A percentile compares a stretch with the other conserved stretches of the same genome.
phyloP scores from a whole-genome alignment of 1,140 invertebrate genomes.

The Meloidogyne hapla region DNA sequence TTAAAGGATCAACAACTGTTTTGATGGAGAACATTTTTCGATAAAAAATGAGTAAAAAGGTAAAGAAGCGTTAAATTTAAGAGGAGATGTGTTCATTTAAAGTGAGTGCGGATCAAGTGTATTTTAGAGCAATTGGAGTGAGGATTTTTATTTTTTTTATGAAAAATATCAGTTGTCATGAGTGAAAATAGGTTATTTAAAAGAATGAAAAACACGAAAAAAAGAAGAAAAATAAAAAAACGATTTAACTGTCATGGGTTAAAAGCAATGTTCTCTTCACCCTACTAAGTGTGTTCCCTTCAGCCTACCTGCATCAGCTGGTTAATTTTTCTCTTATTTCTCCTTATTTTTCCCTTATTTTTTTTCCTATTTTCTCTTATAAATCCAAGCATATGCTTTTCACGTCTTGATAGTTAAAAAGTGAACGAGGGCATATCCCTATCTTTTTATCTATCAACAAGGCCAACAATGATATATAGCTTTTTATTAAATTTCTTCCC shows the following conservation, averaged over 20 bases:
- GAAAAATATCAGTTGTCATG: neutral
- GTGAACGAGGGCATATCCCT: neutral
- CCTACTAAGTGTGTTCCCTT: neutral
- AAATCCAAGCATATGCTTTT: neutral
- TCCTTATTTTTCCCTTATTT: neutral
- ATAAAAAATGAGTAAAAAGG: neutral
- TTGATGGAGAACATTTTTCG: too few species aligned
- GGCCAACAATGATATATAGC: neutral
- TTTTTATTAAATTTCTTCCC: neutral
- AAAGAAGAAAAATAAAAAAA: neutral
- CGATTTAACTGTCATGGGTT: neutral
- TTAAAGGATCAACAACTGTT: neutral
- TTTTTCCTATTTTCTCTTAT: neutral
- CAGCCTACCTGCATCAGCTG: neutral
- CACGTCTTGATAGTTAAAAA: neutral
- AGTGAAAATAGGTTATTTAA: neutral
- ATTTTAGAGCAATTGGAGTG: too few species aligned
- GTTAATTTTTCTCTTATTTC: too few species aligned
- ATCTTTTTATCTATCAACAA: neutral
- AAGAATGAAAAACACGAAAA: neutral
- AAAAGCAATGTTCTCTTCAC: neutral
- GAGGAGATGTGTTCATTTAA: neutral
- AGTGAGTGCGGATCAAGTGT: neutral
- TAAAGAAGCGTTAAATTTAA: neutral
- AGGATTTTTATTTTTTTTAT: neutral